phyloP scores from a whole-genome alignment of 1,140 invertebrate genomes.

The Pollicipes pollicipes region DNA sequence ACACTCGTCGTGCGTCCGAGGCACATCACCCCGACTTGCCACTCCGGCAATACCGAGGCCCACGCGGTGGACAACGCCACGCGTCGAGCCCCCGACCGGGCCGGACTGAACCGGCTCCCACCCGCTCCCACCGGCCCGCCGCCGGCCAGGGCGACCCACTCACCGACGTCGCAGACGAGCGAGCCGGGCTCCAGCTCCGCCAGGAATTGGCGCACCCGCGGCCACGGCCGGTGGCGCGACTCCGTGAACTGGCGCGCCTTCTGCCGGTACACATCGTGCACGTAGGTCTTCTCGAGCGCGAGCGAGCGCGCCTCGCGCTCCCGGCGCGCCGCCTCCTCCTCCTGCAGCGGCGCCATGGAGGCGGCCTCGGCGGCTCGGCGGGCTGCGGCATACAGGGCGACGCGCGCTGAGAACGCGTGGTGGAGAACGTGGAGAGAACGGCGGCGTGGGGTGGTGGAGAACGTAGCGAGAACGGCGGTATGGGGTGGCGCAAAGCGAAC shows the following conservation, averaged over 20 bases:
- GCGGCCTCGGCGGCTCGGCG: background rate
- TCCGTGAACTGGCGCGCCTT: constrained; percentile 37
- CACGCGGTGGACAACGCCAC: too few relatives aligned
- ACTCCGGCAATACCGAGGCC: too few relatives aligned
- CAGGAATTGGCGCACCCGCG: constrained; percentile 68
- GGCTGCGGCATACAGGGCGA: background rate
- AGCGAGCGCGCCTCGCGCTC: constrained; percentile 51
- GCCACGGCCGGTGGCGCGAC: constrained; percentile 49
- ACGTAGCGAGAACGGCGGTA: too few relatives aligned
- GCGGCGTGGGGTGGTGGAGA: too few relatives aligned
- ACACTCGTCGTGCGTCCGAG: too few relatives aligned
- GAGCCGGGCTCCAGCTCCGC: constrained; percentile 70
- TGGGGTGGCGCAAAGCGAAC: too few relatives aligned
- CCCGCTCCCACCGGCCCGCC: too few relatives aligned
- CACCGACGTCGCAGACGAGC: constrained; percentile 81
- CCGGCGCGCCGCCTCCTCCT: constrained; percentile 22
- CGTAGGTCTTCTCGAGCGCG: constrained; percentile 80
- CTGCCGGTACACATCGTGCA: constrained; percentile 85
- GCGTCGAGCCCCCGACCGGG: too few relatives aligned
- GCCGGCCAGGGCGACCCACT: too few relatives aligned
- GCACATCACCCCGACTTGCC: too few relatives aligned
- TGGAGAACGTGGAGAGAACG: background rate
- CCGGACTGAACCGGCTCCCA: too few relatives aligned
- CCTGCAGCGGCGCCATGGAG: background rate
- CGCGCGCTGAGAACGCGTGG: background rate